Percentiles rank a stretch among this genome's conserved stretches.
phyloP scores from a whole-genome alignment of 2,797 vertebrate species.

The Erpetoichthys calabaricus region DNA sequence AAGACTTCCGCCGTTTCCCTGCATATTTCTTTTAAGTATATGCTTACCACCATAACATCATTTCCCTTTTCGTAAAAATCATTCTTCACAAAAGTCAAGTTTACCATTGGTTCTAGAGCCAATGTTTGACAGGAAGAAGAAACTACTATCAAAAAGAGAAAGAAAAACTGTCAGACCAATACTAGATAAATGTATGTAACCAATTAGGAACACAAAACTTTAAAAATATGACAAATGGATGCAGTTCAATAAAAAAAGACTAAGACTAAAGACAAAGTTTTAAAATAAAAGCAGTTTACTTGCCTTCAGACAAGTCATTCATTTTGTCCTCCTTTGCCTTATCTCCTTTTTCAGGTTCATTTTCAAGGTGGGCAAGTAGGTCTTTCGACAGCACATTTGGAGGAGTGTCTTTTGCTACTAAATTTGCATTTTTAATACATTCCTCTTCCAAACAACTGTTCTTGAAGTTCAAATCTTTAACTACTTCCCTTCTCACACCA shows the following conservation, averaged over 20 bases:
- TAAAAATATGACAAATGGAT: no score
- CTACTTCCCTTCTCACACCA: no score
- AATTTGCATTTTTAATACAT: no score
- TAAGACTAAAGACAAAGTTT: no score
- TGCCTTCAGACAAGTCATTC: conserved; percentile 57
- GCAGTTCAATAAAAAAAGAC: no score
- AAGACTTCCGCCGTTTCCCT: conserved; percentile 73
- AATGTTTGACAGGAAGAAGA: not conserved
- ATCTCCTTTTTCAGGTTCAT: conserved; percentile 58
- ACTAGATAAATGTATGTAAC: no score
- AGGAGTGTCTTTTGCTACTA: not conserved
- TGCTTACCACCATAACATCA: conserved; percentile 90
- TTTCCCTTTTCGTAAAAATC: conserved; percentile 93
- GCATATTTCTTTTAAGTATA: conserved; percentile 83
- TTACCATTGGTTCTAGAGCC: conserved; percentile 78
- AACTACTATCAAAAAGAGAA: not conserved
- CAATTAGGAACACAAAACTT: no score
- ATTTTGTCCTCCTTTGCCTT: conserved; percentile 59
- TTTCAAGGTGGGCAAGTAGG: conserved; percentile 13
- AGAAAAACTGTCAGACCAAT: no score
- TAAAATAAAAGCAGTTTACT: conserved; percentile 15
- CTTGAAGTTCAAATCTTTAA: no score
- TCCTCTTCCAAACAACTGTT: no score
- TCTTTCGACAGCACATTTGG: conserved; percentile 4
- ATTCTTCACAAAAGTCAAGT: conserved; percentile 76